A percentile compares a stretch with the other conserved stretches of the same genome.
These are phyloP conservation scores for Carabus problematicus DNA, from an alignment of 2,888 invertebrate genomes.

Conservation along the genomic window DNA sequence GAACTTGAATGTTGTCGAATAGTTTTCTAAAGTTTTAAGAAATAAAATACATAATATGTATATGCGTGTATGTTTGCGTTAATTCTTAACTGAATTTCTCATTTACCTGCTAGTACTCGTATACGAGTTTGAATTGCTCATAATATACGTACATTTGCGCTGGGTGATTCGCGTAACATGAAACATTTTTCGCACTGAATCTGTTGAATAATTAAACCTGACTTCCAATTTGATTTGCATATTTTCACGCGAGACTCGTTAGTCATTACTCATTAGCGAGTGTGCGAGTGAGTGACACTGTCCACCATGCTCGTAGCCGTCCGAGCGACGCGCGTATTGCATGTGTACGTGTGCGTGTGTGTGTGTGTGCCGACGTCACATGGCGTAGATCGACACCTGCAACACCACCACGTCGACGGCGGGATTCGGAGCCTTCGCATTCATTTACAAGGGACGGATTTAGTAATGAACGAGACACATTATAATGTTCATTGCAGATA, in stretches of 20 bases:
- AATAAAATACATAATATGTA: too few relatives aligned
- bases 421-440: background rate
- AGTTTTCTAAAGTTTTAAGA: too few relatives aligned
- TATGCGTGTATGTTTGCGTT: too few relatives aligned
- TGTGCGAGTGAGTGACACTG: constrained; percentile 58
- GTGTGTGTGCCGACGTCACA: constrained; percentile 60
- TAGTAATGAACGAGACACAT: background rate
- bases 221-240: constrained; percentile 62
- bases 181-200: constrained; percentile 41
- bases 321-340: constrained; percentile 47
- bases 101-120: too few relatives aligned
- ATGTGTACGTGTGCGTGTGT: constrained; percentile 59
- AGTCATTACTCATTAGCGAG: constrained; percentile 61
- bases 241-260: constrained; percentile 61
- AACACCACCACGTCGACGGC: background rate
- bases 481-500: too few relatives aligned
- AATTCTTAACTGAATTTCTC: too few relatives aligned
- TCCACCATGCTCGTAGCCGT: constrained; percentile 48
- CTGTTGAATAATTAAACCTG: constrained; percentile 58
- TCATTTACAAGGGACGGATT: constrained; percentile 3
- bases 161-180: constrained; percentile 35
- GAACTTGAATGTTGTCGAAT: too few relatives aligned
- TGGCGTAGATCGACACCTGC: constrained; percentile 55
- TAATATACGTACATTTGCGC: constrained; percentile 32
- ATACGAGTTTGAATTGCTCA: constrained; percentile 18